Base-by-base conservation (phyloP, 2,888 invertebrate species). In the Ectemnius continuus region DNA sequence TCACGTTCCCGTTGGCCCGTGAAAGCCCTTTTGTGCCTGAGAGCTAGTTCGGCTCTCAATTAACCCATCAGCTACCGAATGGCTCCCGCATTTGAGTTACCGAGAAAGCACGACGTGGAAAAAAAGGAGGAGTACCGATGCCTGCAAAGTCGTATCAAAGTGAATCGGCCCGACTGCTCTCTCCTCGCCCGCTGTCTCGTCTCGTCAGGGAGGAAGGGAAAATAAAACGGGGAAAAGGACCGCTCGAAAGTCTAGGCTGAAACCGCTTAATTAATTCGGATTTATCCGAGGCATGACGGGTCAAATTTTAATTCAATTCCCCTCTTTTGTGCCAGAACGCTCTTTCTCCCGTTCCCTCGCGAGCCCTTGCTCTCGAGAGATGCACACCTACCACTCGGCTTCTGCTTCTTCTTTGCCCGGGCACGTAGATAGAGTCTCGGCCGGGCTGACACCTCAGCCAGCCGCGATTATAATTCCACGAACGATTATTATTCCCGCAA, bases 221-320 rank as follows among this genome's bases (percentile, higher is more conserved):
- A 59, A 16, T 52, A 70, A 56, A 62, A 72, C 64, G 68, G 61
- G 73, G 72, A 36, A 67, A 68, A 73, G 69, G 59, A 71, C 61
- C 68, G 76, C 67, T 74, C 74, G 78, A 81, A 79, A 78, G 81
- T 76, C 85, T 81, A 84, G 83, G 73, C 84, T 79, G 84, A 88
- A 87, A 89, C 86, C 86, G 88, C 89, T 90, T 89, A 89, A 90
- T 90, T 90, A 89, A 90, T 88, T 90, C 87, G 87, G 88, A 89
- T 89, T 90, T 89, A 90, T 88, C 88, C 87, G 84, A 86, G 84
- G 88, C 88, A 88, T 89, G 89, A 89, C 89, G 88, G 76, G 86
- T 82, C 79, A 71, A 82, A 86, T 85, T 85, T 87, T 84, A 85
- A 87, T 87, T 86, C 85, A 84, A 87, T 86, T 85, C 84, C 36